Conservation (phyloP, 2,113 vertebrate genomes). For the Oncorhynchus mykiss region DNA sequence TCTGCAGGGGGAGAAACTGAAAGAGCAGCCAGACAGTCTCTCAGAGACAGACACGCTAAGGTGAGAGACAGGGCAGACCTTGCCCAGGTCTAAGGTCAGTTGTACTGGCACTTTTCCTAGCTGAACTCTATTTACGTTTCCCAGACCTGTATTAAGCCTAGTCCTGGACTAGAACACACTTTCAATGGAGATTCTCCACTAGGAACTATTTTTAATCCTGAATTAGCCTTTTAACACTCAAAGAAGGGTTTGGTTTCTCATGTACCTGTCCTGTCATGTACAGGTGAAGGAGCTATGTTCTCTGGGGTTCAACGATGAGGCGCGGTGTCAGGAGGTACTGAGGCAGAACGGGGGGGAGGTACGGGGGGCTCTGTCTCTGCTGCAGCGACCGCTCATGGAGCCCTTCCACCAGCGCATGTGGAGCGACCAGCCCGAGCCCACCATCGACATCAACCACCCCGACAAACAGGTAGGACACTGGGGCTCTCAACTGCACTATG, state of each 20-base stretch:
- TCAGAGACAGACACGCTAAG: constrained; percentile 75
- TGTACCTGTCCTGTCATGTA: neutral
- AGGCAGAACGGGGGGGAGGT: constrained; percentile 82
- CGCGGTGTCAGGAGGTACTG: constrained; percentile 77
- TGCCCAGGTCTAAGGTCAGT: no score
- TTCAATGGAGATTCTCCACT: no score
- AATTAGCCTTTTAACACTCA: neutral
- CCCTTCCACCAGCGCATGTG: constrained; percentile 82
- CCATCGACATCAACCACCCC: constrained; percentile 71
- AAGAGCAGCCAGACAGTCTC: constrained; percentile 77
- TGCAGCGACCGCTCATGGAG: constrained; percentile 81
- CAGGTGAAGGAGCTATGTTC: constrained; percentile 78
- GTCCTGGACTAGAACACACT: no score
- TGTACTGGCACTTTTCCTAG: no score
- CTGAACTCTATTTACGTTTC: no score
- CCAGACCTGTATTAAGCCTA: no score
- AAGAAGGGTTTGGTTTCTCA: neutral
- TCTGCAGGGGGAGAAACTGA: constrained; percentile 78
- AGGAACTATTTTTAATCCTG: no score
- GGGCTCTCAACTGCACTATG: neutral
- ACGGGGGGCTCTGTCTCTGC: constrained; percentile 76
- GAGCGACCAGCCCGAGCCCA: constrained; percentile 73
- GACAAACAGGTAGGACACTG: constrained; percentile 80
- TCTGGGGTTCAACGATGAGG: constrained; percentile 73
- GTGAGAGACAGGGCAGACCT: constrained; percentile 48